Percentiles rank a stretch among this genome's conserved stretches.
These are phyloP conservation scores for Mastigias papua DNA, from an alignment of 30 jellyfish, hydroid and myxozoan species.

Conservation along the genomic window DNA sequence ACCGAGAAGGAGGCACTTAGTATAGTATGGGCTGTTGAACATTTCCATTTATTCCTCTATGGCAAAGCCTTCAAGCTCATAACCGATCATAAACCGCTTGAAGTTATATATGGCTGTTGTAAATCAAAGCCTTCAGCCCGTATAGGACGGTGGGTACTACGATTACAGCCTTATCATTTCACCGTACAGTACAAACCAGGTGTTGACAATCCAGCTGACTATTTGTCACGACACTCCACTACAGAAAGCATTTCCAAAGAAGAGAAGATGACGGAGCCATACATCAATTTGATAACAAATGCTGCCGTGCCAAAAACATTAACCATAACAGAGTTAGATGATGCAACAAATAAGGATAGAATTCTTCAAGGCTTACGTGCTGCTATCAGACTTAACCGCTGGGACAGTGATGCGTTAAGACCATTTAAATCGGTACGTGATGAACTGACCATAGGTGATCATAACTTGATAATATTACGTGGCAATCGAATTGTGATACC, in stretches of 20 bases:
- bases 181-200: constrained; percentile 29
- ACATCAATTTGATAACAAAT: background rate
- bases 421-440: constrained; percentile 9
- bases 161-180: constrained; percentile 25
- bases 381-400: constrained; percentile 17
- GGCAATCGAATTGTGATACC: constrained; percentile 9
- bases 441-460: constrained; percentile 13
- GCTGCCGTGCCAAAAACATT: constrained; percentile 7
- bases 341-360: background rate
- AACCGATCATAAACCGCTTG: constrained; percentile 62
- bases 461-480: constrained; percentile 16
- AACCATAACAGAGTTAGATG: background rate
- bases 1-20: constrained; percentile 41
- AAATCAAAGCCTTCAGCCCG: constrained; percentile 47
- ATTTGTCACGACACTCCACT: constrained; percentile 29
- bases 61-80: constrained; percentile 11
- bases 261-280: background rate
- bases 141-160: constrained; percentile 34
- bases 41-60: constrained; percentile 14
- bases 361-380: background rate
- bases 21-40: constrained; percentile 47
- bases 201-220: constrained; percentile 30
- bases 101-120: constrained; percentile 6
- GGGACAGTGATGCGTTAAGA: constrained; percentile 12
- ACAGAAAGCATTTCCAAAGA: background rate